A percentile compares a stretch with the other conserved stretches of the same genome.
Conservation (phyloP, 23 tunicate genomes). For the Trididemnum miniatum region DNA sequence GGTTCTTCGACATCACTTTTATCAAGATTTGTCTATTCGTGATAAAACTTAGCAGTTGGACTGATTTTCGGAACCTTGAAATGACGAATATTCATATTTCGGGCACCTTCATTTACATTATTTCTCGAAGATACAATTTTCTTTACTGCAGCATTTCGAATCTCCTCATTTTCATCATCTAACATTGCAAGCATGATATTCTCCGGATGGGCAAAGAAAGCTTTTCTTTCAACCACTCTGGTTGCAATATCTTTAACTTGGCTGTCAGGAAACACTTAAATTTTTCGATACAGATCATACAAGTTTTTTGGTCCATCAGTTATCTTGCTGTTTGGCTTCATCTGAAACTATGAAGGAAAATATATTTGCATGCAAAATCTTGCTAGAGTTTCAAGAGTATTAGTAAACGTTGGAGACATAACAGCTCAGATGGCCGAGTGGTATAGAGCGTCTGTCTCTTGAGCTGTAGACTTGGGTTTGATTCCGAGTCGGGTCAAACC, state of each 20-base stretch:
- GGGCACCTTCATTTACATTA: background rate
- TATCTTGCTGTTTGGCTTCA: background rate
- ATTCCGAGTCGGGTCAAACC: too few relatives aligned
- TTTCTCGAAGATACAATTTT: background rate
- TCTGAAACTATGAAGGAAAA: too few relatives aligned
- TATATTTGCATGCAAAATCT: too few relatives aligned
- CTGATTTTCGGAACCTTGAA: background rate
- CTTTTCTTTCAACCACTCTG: background rate
- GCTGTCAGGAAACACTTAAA: background rate
- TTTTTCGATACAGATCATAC: background rate
- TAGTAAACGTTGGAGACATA: too few relatives aligned
- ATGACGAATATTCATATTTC: background rate
- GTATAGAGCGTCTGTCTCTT: too few relatives aligned
- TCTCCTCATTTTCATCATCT: background rate
- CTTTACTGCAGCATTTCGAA: too few relatives aligned
- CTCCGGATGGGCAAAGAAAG: too few relatives aligned
- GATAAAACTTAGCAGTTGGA: background rate
- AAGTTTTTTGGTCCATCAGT: slow-evolving; percentile 17
- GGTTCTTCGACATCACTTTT: too few relatives aligned
- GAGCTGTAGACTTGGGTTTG: too few relatives aligned
- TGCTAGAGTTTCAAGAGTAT: background rate
- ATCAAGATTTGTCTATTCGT: background rate
- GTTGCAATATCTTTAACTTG: background rate
- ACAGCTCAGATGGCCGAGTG: too few relatives aligned
- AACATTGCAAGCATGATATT: too few relatives aligned